Evolutionary conservation across 2,113 vertebrate genomes (phyloP).

Genomic region (Siniperca knerii): DNA sequence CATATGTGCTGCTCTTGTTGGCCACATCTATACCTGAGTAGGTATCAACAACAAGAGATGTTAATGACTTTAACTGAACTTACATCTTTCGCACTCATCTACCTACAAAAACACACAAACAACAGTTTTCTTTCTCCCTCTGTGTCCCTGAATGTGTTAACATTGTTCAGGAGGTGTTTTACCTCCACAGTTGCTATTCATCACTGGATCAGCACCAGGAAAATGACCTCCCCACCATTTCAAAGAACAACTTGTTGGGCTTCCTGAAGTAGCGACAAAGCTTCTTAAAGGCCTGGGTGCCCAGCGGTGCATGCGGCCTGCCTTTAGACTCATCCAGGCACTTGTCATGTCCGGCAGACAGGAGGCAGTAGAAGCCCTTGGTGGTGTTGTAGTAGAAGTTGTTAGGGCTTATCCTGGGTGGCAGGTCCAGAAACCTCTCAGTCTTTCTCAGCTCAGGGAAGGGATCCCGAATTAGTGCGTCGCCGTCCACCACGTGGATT

Average conservation of each 20-base stretch:
- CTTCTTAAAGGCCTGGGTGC: slow-evolving; percentile 77
- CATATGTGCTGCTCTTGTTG: slow-evolving; percentile 3
- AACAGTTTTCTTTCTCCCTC: background rate
- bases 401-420: slow-evolving; percentile 77
- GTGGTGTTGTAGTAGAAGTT: slow-evolving; percentile 90
- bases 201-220: slow-evolving; percentile 83
- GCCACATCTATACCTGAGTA: slow-evolving; percentile 66
- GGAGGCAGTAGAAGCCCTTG: slow-evolving; percentile 89
- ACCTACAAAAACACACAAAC: slow-evolving; percentile 33
- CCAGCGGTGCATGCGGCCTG: slow-evolving; percentile 83
- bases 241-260: slow-evolving; percentile 86
- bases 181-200: background rate
- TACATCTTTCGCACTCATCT: slow-evolving; percentile 5
- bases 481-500: slow-evolving; percentile 88
- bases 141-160: slow-evolving; percentile 49
- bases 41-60: slow-evolving; percentile 43
- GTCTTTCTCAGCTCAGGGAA: slow-evolving; percentile 85
- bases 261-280: slow-evolving; percentile 85
- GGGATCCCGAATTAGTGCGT: slow-evolving; percentile 84
- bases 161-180: slow-evolving; percentile 11
- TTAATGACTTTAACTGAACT: background rate
- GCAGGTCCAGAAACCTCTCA: slow-evolving; percentile 84
- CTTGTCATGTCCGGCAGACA: slow-evolving; percentile 82
- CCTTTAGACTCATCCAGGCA: slow-evolving; percentile 89
- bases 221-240: slow-evolving; percentile 86